Evolutionary conservation across 2,888 invertebrate species (phyloP).

Genomic region (Melanchra persicariae): DNA sequence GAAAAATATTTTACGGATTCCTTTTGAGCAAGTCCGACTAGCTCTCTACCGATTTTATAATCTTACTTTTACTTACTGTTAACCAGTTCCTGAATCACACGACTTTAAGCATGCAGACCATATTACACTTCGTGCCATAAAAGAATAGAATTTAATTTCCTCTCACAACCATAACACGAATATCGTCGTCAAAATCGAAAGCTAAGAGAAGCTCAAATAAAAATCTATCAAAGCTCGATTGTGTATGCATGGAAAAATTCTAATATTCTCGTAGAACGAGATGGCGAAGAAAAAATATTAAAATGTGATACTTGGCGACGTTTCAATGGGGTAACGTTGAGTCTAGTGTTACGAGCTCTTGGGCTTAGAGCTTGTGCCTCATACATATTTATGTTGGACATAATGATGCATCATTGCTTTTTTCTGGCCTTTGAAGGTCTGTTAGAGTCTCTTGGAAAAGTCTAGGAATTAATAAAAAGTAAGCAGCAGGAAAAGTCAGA

Average conservation of each 20-base stretch:
- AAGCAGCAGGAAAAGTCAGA: not conserved
- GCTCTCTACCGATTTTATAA: not conserved
- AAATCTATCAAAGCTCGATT: constrained; percentile 62
- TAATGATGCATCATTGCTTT: constrained; percentile 18
- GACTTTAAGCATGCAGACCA: not conserved
- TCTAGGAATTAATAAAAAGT: not conserved
- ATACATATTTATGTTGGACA: constrained; percentile 41
- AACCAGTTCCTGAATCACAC: not conserved
- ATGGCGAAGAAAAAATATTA: constrained; percentile 56
- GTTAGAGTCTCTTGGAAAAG: not conserved
- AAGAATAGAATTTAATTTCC: constrained; percentile 17
- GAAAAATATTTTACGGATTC: too few species aligned
- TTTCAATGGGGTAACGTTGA: constrained; percentile 58
- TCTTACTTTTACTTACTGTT: not conserved
- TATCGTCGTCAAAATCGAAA: constrained; percentile 27
- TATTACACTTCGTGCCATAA: not conserved
- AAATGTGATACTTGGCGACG: constrained; percentile 59
- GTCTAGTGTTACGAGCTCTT: not conserved
- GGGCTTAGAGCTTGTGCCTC: constrained; percentile 10
- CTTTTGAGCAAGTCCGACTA: not conserved
- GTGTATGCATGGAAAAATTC: constrained; percentile 68
- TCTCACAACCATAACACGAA: not conserved
- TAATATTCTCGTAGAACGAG: constrained; percentile 55
- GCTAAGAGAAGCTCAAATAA: constrained; percentile 47
- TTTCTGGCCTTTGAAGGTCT: not conserved